These are phyloP conservation scores for Trachythela sp. DNA, from an alignment of 64 coral and sea anemone species.

Conservation along the genomic window DNA sequence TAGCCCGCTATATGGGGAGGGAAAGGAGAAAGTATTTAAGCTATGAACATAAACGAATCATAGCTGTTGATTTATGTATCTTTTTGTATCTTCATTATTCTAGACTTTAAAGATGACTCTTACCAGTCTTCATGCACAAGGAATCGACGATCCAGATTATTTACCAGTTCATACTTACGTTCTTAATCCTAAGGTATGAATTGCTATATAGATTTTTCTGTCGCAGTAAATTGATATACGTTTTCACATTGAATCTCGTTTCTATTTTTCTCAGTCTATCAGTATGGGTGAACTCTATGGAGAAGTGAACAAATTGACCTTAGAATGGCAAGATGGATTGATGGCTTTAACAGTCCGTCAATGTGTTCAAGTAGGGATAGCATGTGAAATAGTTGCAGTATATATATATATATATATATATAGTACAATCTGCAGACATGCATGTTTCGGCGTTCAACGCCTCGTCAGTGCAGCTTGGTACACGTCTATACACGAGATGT, in stretches of 20 bases:
- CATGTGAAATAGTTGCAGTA: neutral
- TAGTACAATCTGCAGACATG: too few species aligned
- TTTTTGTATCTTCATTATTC: neutral
- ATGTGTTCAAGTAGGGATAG: slow-evolving; percentile 74
- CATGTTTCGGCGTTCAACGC: too few species aligned
- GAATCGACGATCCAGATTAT: slow-evolving; percentile 75
- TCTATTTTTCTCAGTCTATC: slow-evolving; percentile 50
- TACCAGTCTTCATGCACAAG: slow-evolving; percentile 59
- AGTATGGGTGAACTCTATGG: slow-evolving; percentile 96
- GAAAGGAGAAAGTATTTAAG: too few species aligned
- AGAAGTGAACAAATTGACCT: slow-evolving; percentile 90
- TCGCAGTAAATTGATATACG: neutral
- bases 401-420: too few species aligned
- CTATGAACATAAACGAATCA: too few species aligned
- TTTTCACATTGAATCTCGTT: neutral
- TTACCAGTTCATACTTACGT: slow-evolving; percentile 76
- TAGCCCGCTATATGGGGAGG: too few species aligned
- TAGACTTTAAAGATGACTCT: slow-evolving; percentile 72
- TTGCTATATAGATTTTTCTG: neutral
- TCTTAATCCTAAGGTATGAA: slow-evolving; percentile 84
- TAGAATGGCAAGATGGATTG: slow-evolving; percentile 92
- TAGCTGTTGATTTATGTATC: neutral
- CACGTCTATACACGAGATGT: too few species aligned
- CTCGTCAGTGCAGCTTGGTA: too few species aligned
- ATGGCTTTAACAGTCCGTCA: slow-evolving; percentile 94